Conservation (phyloP, 2,113 vertebrate species). For the Nibea coibor region DNA sequence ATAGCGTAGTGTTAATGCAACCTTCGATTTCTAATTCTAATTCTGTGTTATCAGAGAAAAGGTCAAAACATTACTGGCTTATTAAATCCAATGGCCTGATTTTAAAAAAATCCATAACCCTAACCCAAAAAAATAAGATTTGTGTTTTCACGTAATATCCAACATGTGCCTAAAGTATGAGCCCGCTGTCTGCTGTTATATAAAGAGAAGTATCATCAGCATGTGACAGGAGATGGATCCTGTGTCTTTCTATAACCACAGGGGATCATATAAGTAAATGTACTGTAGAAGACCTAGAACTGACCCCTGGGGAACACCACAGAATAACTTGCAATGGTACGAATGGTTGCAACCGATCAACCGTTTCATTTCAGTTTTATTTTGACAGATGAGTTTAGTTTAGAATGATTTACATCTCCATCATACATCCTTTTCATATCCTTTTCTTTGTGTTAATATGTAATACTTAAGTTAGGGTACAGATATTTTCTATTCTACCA, state of each 20-base stretch:
- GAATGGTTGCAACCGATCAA: background rate
- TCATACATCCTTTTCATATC: no score
- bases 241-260: background rate
- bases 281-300: background rate
- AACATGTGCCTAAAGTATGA: no score
- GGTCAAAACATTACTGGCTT: background rate
- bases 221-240: background rate
- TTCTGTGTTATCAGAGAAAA: background rate
- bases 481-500: background rate
- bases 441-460: no score
- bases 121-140: background rate
- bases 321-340: background rate
- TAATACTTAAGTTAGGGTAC: background rate
- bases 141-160: background rate
- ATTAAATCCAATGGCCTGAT: no score
- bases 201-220: background rate
- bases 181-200: background rate
- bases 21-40: background rate
- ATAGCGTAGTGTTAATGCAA: background rate
- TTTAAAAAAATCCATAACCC: no score
- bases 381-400: background rate
- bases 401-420: no score
- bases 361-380: background rate
- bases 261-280: background rate
- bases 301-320: background rate